phyloP scores from a whole-genome alignment of 2,888 invertebrate species.

The Mellilla xanthometata region DNA sequence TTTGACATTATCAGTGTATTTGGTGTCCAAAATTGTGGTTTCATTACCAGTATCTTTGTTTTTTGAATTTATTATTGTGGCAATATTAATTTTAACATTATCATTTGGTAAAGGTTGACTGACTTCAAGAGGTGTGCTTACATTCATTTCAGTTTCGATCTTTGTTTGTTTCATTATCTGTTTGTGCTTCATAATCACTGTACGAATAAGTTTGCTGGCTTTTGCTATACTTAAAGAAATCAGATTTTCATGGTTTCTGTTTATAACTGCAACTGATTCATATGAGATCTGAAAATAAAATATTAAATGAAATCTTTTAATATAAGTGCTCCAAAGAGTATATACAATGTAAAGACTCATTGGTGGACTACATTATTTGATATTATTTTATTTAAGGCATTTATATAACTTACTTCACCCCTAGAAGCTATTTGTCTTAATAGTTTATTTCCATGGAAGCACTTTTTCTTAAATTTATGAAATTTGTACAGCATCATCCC shows the following conservation, averaged over 20 bases:
- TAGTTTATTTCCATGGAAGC: constrained; percentile 48
- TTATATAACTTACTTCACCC: constrained; percentile 25
- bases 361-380: too few relatives aligned
- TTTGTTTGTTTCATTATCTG: constrained; percentile 2
- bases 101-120: too few relatives aligned
- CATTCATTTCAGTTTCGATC: neutral
- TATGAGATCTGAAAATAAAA: constrained; percentile 43
- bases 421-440: constrained; percentile 48
- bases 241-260: constrained; percentile 19
- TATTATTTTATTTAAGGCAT: too few relatives aligned
- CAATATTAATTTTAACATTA: neutral
- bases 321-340: too few relatives aligned
- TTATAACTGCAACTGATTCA: constrained; percentile 34
- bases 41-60: too few relatives aligned
- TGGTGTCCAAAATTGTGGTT: too few relatives aligned
- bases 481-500: constrained; percentile 58
- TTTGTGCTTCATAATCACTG: constrained; percentile 11
- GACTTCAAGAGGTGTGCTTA: neutral
- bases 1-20: too few relatives aligned
- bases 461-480: constrained; percentile 66
- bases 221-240: constrained; percentile 7
- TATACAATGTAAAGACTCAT: too few relatives aligned
- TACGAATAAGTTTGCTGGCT: constrained; percentile 18
- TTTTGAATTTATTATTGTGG: neutral
- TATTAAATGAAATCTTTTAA: too few relatives aligned